These are phyloP conservation scores for Hirundo rustica DNA, from an alignment of 2,797 vertebrate genomes.

Conservation along the genomic window DNA sequence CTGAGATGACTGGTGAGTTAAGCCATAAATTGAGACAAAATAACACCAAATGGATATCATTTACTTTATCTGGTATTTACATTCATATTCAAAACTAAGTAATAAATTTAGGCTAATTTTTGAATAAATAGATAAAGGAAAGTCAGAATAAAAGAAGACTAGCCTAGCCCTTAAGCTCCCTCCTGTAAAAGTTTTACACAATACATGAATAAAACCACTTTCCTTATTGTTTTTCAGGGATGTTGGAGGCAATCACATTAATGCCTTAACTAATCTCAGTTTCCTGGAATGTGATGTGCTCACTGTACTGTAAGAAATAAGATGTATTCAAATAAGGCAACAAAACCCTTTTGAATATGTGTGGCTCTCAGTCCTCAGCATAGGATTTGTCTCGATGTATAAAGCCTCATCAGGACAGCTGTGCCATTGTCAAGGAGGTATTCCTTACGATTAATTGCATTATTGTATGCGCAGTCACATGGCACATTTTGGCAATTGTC, in stretches of 20 bases:
- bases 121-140: not conserved
- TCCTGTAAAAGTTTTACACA: not conserved
- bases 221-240: constrained; percentile 50
- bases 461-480: not conserved
- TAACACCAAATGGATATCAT: not conserved
- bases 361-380: not conserved
- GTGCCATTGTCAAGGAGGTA: not conserved
- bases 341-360: not conserved
- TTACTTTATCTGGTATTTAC: not conserved
- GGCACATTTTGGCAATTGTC: not conserved
- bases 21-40: not conserved
- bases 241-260: constrained; percentile 71
- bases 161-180: not conserved
- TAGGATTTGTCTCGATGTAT: not conserved
- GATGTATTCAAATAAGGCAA: not conserved
- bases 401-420: not conserved
- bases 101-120: not conserved
- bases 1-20: not conserved
- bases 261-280: constrained; percentile 60
- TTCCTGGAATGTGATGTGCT: constrained; percentile 67
- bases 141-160: not conserved
- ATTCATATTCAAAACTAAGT: not conserved
- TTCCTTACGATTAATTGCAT: constrained; percentile 12
- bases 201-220: not conserved
- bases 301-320: constrained; percentile 55